A percentile compares a stretch with the other conserved stretches of the same genome.
phyloP scores from a whole-genome alignment of 2,113 vertebrate species.

The Sclerurus mexicanus region DNA sequence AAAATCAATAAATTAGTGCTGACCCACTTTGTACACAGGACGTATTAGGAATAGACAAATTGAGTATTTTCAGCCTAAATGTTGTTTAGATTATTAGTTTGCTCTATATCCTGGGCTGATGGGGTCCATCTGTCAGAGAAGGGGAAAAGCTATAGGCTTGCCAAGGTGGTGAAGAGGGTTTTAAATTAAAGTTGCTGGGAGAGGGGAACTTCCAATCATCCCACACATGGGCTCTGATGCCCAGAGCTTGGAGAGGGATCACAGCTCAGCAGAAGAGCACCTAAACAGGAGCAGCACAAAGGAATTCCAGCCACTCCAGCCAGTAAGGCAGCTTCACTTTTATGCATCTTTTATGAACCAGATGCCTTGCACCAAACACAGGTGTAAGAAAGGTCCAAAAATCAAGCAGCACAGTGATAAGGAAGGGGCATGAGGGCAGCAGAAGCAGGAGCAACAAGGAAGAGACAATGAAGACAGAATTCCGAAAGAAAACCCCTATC shows the following conservation, averaged over 20 bases:
- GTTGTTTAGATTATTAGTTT: not conserved
- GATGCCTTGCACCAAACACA: not conserved
- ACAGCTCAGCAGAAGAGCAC: not conserved
- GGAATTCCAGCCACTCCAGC: not conserved
- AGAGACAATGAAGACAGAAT: not conserved
- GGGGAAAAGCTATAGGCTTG: not conserved
- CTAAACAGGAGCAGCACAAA: not conserved
- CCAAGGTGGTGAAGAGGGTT: not conserved
- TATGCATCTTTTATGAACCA: not conserved
- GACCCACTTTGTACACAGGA: not conserved
- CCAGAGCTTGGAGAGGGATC: not conserved
- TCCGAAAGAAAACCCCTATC: not conserved
- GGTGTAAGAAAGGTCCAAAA: not conserved
- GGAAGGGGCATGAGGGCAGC: not conserved
- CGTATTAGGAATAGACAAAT: not conserved
- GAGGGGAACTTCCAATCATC: not conserved
- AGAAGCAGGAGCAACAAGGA: not conserved
- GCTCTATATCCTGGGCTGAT: not conserved
- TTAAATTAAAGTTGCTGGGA: not conserved
- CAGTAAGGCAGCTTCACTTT: not conserved
- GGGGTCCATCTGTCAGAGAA: not conserved
- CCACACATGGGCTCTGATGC: not conserved
- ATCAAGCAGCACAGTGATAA: not conserved
- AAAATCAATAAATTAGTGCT: not conserved
- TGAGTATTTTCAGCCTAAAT: not conserved